Percentiles rank a stretch among this genome's conserved stretches.
Conservation (phyloP, 37 sponge, comb jelly and placozoan genomes). For the Mnemiopsis leidyi region DNA sequence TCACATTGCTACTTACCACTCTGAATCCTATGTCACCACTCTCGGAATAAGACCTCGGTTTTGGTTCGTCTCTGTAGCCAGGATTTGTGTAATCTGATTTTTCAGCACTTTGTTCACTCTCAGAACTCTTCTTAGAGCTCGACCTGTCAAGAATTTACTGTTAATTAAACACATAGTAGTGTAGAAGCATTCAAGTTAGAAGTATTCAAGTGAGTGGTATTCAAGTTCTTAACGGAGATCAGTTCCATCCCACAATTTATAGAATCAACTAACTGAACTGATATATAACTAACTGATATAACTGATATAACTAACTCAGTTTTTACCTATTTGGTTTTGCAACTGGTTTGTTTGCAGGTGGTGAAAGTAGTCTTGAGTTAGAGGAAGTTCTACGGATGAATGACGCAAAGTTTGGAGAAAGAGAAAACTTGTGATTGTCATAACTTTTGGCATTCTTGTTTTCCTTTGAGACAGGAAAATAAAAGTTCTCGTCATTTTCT, state of each 20-base stretch:
- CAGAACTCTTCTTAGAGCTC: not conserved
- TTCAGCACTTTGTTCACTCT: constrained; percentile 3
- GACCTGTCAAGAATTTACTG: not conserved
- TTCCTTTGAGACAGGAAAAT: not conserved
- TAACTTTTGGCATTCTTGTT: constrained; percentile 35
- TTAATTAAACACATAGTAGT: not conserved
- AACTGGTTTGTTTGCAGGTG: not conserved
- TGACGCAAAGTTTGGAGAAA: constrained; percentile 47
- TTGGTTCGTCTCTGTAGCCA: not conserved
- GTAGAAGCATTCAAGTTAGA: too few relatives aligned
- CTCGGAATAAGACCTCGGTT: not conserved
- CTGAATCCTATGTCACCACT: not conserved
- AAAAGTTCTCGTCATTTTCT: constrained; percentile 56
- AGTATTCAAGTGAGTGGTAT: too few relatives aligned
- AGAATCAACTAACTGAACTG: too few relatives aligned
- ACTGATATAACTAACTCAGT: too few relatives aligned
- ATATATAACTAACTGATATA: too few relatives aligned
- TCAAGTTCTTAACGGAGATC: too few relatives aligned
- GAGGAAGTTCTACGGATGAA: constrained; percentile 41
- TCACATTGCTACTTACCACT: not conserved
- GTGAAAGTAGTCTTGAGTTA: constrained; percentile 57
- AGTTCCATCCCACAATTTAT: too few relatives aligned
- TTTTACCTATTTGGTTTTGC: not conserved
- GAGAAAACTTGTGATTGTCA: constrained; percentile 44
- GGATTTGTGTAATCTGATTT: constrained; percentile 1